Evolutionary conservation across 2,113 vertebrate genomes (phyloP), one percentile per base, ranked within the genome.

Genomic region (Coracopsis vasa): DNA sequence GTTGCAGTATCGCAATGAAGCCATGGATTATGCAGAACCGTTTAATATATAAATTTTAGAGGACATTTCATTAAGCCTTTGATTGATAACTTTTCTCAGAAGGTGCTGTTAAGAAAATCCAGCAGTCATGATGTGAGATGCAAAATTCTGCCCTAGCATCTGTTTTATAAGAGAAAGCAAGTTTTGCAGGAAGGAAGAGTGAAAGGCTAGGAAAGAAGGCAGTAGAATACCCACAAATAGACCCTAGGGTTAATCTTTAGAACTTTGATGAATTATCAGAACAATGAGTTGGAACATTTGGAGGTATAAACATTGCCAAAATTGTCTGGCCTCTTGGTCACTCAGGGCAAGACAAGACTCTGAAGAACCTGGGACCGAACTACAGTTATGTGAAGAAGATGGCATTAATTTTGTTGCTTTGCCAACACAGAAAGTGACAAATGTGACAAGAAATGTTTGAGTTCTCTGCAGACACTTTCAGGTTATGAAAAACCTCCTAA

Each of bases 291-390:
- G 51, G 47, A 29, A 53, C 12, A 37, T 78, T 64, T 35, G 42
- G 45, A 80, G 2, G 2, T 83, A 73, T 62, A 3, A 53, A 56
- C 11, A 16, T 31, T 14, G 23, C 25, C 31, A 61, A 58, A 80
- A 80, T 77, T 64, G 17, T 69, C 50, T 85, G 25, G 1, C 21
- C 28, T 3, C 25, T 70, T 50, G 35, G 14, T 73, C 45, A 86
- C 14, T 20, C 28, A 54, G 25, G 24, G 29, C 0, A 0, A 90
- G 61, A 53, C 1, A 53, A 64, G 5, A 23, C 64, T 42, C 85
- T 45, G 58, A 72, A 86, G 82, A 65, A 77, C 12, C 16, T 70
- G 31, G 37, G 6, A 72, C 27, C 1, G 16, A 70, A 48, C 86
- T 39, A 6, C 47, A 56, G 5, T 44, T 41, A 19, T 4, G 5